Conservation (phyloP, 2,797 vertebrate genomes). For the Coranthus polyacanthus region DNA sequence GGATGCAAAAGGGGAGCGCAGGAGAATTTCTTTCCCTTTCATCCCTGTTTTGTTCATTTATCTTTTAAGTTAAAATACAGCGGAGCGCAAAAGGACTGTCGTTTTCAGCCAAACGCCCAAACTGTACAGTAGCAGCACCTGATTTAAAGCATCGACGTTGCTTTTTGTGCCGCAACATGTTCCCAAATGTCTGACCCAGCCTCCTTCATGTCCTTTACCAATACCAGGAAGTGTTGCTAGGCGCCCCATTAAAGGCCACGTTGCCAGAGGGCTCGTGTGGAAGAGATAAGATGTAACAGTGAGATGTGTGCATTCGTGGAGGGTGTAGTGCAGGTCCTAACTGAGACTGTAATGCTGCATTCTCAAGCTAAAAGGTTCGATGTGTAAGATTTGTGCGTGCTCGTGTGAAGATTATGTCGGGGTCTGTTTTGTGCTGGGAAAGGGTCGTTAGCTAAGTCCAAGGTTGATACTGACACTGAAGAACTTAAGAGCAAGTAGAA, state of each 20-base stretch:
- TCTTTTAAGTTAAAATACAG: slow-evolving; percentile 39
- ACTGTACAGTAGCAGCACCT: neutral
- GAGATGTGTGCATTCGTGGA: slow-evolving; percentile 10
- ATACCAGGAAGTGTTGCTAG: slow-evolving; percentile 32
- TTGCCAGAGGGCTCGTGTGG: slow-evolving; percentile 21
- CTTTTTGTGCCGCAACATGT: neutral
- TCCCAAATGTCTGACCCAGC: neutral
- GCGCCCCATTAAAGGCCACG: neutral
- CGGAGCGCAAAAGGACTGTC: slow-evolving; percentile 13
- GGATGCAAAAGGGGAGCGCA: slow-evolving; percentile 33
- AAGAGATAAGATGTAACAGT: slow-evolving; percentile 39
- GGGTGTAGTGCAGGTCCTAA: neutral
- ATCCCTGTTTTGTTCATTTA: slow-evolving; percentile 57
- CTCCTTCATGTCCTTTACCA: slow-evolving; percentile 10
- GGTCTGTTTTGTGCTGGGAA: no score
- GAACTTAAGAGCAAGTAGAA: no score
- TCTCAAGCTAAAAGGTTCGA: no score
- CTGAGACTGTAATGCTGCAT: neutral
- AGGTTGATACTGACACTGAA: no score
- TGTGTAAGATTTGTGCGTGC: neutral
- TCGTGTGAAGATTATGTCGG: no score
- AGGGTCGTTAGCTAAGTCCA: no score
- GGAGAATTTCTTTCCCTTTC: slow-evolving; percentile 55
- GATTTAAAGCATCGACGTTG: slow-evolving; percentile 2
- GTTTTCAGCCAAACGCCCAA: slow-evolving; percentile 8